phyloP scores from a whole-genome alignment of 2,797 vertebrate genomes.

The Oreortyx pictus region DNA sequence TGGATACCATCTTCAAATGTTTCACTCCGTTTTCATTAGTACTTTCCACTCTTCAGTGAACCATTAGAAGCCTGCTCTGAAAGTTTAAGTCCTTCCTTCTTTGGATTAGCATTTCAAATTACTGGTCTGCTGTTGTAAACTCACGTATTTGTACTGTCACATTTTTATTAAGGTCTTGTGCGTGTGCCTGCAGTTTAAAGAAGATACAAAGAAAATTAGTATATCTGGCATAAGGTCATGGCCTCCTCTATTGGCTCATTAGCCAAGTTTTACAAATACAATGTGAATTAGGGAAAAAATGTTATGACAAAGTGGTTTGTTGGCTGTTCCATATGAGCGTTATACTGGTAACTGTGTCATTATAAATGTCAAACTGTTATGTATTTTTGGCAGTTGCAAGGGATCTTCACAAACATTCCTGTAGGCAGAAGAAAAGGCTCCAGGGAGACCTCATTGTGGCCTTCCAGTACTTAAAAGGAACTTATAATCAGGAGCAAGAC shows the following conservation, averaged over 20 bases:
- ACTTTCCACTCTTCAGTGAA: slow-evolving; percentile 34
- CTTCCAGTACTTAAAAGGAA: too few relatives aligned
- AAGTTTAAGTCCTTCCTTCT: slow-evolving; percentile 54
- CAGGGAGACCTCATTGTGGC: too few relatives aligned
- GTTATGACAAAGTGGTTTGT: background rate
- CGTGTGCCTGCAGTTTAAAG: slow-evolving; percentile 1
- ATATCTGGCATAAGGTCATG: background rate
- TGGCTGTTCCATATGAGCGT: background rate
- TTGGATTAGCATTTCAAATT: slow-evolving; percentile 33
- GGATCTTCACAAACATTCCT: background rate
- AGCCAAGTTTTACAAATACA: slow-evolving; percentile 19
- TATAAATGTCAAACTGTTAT: background rate
- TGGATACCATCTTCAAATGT: slow-evolving; percentile 38
- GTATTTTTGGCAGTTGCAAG: slow-evolving; percentile 8
- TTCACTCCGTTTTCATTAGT: slow-evolving; percentile 51
- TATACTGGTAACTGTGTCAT: slow-evolving; percentile 18
- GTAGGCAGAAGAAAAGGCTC: background rate
- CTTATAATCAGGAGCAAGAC: too few relatives aligned
- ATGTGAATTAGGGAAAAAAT: slow-evolving; percentile 42
- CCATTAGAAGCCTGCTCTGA: slow-evolving; percentile 46
- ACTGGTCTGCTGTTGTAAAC: slow-evolving; percentile 48
- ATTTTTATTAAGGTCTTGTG: slow-evolving; percentile 21
- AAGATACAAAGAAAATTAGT: slow-evolving; percentile 40
- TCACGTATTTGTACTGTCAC: background rate
- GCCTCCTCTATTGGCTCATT: background rate